A percentile compares a stretch with the other conserved stretches of the same genome.
Conservation (phyloP, 2,113 vertebrate species). For the Rallus limicola region DNA sequence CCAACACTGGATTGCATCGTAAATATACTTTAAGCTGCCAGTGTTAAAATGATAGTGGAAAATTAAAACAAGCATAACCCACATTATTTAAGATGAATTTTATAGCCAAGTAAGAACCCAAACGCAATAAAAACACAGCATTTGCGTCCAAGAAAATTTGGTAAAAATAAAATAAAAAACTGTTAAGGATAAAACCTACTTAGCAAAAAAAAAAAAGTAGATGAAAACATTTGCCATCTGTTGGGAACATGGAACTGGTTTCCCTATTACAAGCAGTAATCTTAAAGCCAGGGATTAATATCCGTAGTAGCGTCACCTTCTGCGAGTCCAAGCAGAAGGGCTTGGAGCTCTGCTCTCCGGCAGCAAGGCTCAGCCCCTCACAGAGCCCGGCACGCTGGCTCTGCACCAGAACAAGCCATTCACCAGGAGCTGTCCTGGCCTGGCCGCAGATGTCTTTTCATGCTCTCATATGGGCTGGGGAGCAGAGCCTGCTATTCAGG, state of each 20-base stretch:
- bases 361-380: background rate
- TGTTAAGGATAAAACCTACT: conserved; percentile 41
- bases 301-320: background rate
- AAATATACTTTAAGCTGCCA: conserved; percentile 39
- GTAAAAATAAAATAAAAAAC: background rate
- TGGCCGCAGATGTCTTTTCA: background rate
- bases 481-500: background rate
- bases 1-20: background rate
- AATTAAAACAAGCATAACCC: conserved; percentile 62
- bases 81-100: conserved; percentile 54
- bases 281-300: conserved; percentile 53
- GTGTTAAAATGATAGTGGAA: conserved; percentile 57
- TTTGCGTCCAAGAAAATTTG: conserved; percentile 15
- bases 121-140: background rate
- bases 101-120: conserved; percentile 35
- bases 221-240: conserved; percentile 68
- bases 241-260: conserved; percentile 36
- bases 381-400: background rate
- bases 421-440: background rate
- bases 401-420: background rate
- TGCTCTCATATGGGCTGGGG: background rate
- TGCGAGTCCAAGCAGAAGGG: background rate
- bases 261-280: conserved; percentile 20
- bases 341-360: background rate
- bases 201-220: background rate